Conservation (phyloP, 2,113 vertebrate species). For the Lutjanus erythropterus region DNA sequence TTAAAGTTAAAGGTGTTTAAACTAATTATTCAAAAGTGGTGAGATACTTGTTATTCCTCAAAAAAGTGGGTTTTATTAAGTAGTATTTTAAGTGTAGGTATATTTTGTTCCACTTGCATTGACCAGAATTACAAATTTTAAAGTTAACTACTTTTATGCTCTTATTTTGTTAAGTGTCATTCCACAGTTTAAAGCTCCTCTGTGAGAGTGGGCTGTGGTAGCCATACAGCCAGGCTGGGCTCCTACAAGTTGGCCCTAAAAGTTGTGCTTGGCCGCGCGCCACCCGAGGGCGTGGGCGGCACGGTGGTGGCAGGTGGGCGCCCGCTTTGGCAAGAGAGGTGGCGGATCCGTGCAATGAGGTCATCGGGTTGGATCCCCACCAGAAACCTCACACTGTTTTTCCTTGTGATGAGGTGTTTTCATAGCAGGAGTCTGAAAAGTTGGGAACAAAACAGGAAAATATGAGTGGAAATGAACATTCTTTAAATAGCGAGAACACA, state of each 20-base stretch:
- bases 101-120: no score
- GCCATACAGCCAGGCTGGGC: not conserved
- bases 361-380: slow-evolving; percentile 49
- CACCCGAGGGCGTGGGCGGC: slow-evolving; percentile 52
- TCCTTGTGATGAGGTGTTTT: slow-evolving; percentile 1
- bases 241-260: slow-evolving; percentile 44
- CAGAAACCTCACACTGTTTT: slow-evolving; percentile 40
- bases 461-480: not conserved
- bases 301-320: slow-evolving; percentile 33
- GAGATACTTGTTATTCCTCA: not conserved
- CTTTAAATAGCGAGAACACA: not conserved
- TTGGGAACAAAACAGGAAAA: not conserved
- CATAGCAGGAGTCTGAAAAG: not conserved
- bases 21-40: no score
- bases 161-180: not conserved
- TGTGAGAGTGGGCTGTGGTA: slow-evolving; percentile 19
- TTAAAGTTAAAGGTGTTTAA: no score
- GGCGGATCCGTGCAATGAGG: slow-evolving; percentile 33
- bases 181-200: not conserved
- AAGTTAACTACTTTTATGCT: not conserved
- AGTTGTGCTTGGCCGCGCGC: slow-evolving; percentile 46
- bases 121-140: no score
- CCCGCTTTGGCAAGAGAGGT: slow-evolving; percentile 25
- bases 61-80: not conserved
- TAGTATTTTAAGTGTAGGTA: no score